Conservation (phyloP, 2,113 vertebrate genomes). For the Poicephalus meyeri region DNA sequence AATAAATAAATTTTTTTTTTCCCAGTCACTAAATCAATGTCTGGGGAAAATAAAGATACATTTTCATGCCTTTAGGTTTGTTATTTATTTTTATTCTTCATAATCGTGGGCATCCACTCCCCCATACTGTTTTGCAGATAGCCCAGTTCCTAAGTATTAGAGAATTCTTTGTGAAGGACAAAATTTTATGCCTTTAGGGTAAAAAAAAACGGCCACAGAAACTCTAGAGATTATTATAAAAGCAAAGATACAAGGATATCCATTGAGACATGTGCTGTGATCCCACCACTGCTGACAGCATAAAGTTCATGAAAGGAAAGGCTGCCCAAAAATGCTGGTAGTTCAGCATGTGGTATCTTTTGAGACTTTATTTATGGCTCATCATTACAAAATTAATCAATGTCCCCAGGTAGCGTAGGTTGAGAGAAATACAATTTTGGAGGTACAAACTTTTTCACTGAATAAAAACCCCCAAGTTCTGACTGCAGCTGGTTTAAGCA, state of each 20-base stretch:
- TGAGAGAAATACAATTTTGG: background rate
- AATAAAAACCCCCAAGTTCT: background rate
- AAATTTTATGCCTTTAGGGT: background rate
- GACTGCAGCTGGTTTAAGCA: rapidly evolving
- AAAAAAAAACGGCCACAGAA: background rate
- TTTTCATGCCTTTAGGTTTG: background rate
- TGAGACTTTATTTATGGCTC: background rate
- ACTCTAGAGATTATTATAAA: background rate
- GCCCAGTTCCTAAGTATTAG: background rate
- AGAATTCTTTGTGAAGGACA: background rate
- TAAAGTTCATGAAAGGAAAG: background rate
- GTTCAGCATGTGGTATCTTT: background rate
- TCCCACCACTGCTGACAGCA: background rate
- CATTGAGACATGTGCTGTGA: background rate
- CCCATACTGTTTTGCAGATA: background rate
- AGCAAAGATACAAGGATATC: background rate
- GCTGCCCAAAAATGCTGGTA: background rate
- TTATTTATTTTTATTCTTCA: background rate
- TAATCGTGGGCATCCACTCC: background rate
- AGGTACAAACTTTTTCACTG: background rate
- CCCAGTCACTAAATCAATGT: background rate
- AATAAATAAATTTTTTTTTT: background rate
- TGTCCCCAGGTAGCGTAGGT: background rate
- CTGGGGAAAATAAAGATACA: background rate
- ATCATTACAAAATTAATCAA: background rate